These are phyloP conservation scores for Cranoglanis bouderius DNA, from an alignment of 2,113 vertebrate genomes.

Conservation along the genomic window DNA sequence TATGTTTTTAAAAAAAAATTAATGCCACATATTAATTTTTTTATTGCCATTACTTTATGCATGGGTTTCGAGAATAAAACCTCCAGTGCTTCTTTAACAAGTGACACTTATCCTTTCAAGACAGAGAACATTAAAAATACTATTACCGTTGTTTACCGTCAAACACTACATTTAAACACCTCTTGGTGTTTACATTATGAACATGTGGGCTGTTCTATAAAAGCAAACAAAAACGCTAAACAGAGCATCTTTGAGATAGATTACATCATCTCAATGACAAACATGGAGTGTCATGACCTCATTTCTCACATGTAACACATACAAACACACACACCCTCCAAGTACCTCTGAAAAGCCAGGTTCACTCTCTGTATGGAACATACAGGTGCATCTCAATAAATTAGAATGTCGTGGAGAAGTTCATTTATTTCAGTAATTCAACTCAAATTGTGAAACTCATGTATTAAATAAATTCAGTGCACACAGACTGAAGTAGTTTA, in stretches of 20 bases:
- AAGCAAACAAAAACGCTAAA: slow-evolving; percentile 28
- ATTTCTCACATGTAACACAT: slow-evolving; percentile 39
- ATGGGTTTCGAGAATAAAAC: background rate
- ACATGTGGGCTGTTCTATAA: slow-evolving; percentile 17
- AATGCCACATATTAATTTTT: background rate
- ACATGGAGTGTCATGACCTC: slow-evolving; percentile 57
- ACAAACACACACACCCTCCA: slow-evolving; percentile 50
- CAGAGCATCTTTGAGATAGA: slow-evolving; percentile 33
- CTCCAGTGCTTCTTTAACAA: slow-evolving; percentile 2
- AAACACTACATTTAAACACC: background rate
- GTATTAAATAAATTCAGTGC: too few species aligned
- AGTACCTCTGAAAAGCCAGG: slow-evolving; percentile 1
- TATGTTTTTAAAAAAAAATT: background rate
- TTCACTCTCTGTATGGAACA: slow-evolving; percentile 28
- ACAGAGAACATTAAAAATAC: background rate
- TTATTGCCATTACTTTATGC: background rate
- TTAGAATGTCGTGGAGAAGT: too few species aligned
- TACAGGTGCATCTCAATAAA: too few species aligned
- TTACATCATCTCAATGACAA: slow-evolving; percentile 59
- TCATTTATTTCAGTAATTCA: too few species aligned
- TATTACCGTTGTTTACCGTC: background rate
- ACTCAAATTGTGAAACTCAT: too few species aligned
- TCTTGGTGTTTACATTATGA: slow-evolving; percentile 18
- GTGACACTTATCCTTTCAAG: background rate
- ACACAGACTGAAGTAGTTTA: too few species aligned